Evolutionary conservation across 1,140 invertebrate species (phyloP).

Genomic region (Paraescarpia echinospica): DNA sequence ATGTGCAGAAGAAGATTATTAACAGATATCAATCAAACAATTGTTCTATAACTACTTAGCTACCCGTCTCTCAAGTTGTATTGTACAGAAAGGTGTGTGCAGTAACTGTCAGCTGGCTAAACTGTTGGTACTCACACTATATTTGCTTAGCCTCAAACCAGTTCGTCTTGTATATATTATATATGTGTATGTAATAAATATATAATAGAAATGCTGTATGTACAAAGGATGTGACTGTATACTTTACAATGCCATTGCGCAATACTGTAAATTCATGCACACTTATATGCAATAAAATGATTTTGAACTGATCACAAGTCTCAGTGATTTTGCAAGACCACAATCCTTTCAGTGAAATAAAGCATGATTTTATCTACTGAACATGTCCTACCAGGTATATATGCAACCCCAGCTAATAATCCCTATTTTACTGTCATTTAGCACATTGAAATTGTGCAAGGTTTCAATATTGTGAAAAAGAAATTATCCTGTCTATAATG

Average conservation of each 20-base stretch:
- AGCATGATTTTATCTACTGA: too few species aligned
- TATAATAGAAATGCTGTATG: background rate
- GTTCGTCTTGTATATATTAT: background rate
- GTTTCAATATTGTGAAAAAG: too few species aligned
- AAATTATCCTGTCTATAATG: too few species aligned
- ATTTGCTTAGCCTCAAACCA: background rate
- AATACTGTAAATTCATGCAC: constrained; percentile 6
- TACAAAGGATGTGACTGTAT: constrained; percentile 1
- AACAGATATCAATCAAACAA: background rate
- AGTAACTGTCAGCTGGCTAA: background rate
- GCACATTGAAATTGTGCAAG: too few species aligned
- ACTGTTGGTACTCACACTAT: background rate
- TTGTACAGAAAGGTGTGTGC: background rate
- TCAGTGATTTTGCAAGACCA: background rate
- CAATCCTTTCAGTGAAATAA: too few species aligned
- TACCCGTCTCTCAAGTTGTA: background rate
- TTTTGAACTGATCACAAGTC: background rate
- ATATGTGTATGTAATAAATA: background rate
- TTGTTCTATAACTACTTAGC: background rate
- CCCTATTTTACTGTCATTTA: too few species aligned
- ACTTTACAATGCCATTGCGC: background rate
- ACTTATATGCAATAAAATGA: constrained; percentile 2
- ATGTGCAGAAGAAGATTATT: background rate
- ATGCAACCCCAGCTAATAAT: too few species aligned
- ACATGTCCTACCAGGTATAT: too few species aligned